Evolutionary conservation across 2,797 vertebrate genomes (phyloP), one percentile per base, ranked within the genome.

Genomic region (Hoplostethus atlanticus): DNA sequence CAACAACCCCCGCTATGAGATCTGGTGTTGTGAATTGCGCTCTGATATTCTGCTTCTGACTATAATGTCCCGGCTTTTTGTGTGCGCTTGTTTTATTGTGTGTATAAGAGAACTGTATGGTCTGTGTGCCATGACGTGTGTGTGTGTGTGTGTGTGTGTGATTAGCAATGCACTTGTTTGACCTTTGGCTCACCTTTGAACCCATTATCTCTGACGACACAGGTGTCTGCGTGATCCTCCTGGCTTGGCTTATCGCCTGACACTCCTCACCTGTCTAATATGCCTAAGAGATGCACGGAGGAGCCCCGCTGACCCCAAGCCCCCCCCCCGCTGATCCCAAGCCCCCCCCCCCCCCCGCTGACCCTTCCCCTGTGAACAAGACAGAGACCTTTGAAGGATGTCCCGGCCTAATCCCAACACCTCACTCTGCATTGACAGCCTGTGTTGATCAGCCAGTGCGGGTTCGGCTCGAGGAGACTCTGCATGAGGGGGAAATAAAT

Each of bases 161-260:
- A 21, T 21, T 21, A 21, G 21, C 21, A 21, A 21, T 21, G 21
- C 21, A 21, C 75, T 59, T 51, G 62, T 87, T 81, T 84, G 88
- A 93, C 87, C 86, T 85, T 84, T 91, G 70, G 51, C 61, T 71
- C 67, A 68, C 76, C 85, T 84, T 82, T 87, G 82, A 91, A 90
- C 89, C 84, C 79, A 81, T 94, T 93, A 91, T 86, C 89, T 90
- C 64, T 81, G 84, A 82, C 83, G 85, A 81, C 76, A 36, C 80
- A 70, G 71, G 63, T 25, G 57, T 84, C 68, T 54, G 60, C 62
- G 28, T 44, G 66, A 64, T 81, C 75, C 70, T 78, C 81, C 69
- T 5, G 3, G 34, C 40, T 50, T 60, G 64, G 81, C 86, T 91
- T 91, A 91, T 91, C 89, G 66, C 84, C 83, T 67, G 87, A 80